phyloP scores from a whole-genome alignment of 2,888 invertebrate species.

The Orchesellides sinensis region DNA sequence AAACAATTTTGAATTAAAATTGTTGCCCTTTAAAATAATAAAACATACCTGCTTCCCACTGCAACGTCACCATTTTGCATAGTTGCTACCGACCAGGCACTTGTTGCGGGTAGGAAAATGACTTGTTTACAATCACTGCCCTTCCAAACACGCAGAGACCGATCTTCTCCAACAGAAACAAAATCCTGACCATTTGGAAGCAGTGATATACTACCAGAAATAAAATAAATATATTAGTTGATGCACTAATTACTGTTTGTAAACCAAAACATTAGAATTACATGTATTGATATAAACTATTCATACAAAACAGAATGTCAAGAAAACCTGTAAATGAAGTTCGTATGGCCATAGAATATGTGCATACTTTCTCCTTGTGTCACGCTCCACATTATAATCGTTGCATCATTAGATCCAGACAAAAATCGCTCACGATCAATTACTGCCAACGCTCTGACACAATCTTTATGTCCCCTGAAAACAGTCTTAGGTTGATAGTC shows the following conservation, averaged over 20 bases:
- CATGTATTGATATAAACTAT: not conserved
- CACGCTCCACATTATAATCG: conserved; percentile 88
- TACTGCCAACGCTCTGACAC: conserved; percentile 88
- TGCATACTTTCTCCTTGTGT: conserved; percentile 86
- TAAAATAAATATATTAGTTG: not conserved
- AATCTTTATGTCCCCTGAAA: conserved; percentile 90
- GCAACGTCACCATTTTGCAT: conserved; percentile 93
- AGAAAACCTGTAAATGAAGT: conserved; percentile 91
- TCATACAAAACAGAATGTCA: too few relatives aligned
- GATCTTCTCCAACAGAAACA: conserved; percentile 93
- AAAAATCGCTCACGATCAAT: conserved; percentile 86
- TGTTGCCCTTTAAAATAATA: not conserved
- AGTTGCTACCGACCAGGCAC: conserved; percentile 91
- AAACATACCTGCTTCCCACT: conserved; percentile 83
- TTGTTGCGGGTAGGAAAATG: conserved; percentile 88
- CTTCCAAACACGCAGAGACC: conserved; percentile 89
- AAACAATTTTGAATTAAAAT: too few relatives aligned
- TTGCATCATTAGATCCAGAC: conserved; percentile 95
- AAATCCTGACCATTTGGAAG: conserved; percentile 80
- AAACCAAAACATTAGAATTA: not conserved
- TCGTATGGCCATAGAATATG: conserved; percentile 88
- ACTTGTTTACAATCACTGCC: conserved; percentile 79
- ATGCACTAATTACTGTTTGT: not conserved
- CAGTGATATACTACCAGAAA: conserved; percentile 77
- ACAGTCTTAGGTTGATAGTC: conserved; percentile 81